Evolutionary conservation across 2,888 invertebrate genomes (phyloP), one percentile per base, ranked within the genome.

Genomic region (Metopia argyrocephala): DNA sequence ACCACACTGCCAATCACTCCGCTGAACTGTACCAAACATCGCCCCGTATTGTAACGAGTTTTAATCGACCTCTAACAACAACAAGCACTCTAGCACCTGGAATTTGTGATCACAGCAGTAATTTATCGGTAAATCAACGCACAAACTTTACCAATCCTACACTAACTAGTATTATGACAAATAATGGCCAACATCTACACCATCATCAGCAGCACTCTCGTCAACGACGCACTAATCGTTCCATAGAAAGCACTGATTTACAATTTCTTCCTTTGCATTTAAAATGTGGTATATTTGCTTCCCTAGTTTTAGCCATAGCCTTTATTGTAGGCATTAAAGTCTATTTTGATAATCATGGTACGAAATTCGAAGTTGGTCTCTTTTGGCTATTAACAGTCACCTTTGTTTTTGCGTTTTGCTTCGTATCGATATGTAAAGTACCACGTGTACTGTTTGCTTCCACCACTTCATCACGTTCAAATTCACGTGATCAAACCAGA

Each of bases 261-360:
- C 88, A 89, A 71, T 84, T 89, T 79, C 78, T 88, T 82, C 87
- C 88, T 1, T 92, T 93, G 18, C 93, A 93, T 83, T 89, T 94
- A 61, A 94, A 94, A 89, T 94, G 93, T 86, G 94, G 93, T 69
- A 93, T 95, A 91, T 94, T 95, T 91, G 93, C 94, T 48, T 94
- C 94, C 0, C 93, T 95, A 85, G 93, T 93, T 15, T 88, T 95
- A 57, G 93, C 94, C 1, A 93, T 94, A 0, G 92, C 94, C 46
- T 94, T 95, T 86, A 91, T 95, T 62, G 94, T 93, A 0, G 94
- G 93, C 28, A 93, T 93, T 25, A 95, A 94, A 90, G 94, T 94
- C 88, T 95, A 94, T 86, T 94, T 95, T 80, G 94, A 94, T 86
- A 92, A 93, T 85, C 93, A 94, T 89, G 92, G 91, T 71, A 91